Conservation (phyloP, 2,888 invertebrate genomes). For the Nomada ruficornis region DNA sequence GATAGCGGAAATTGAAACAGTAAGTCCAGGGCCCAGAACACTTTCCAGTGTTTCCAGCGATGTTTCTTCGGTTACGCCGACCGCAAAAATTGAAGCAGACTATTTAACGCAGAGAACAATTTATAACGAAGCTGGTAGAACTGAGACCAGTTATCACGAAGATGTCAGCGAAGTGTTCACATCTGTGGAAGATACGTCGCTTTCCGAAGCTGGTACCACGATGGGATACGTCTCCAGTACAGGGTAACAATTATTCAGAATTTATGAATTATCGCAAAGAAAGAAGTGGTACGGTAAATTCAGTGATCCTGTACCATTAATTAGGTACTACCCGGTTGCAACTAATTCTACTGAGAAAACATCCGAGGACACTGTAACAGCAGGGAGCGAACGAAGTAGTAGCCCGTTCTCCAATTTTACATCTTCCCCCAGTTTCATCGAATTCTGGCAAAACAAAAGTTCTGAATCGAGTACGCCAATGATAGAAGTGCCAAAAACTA, state of each 20-base stretch:
- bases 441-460: constrained; percentile 48
- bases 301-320: not conserved
- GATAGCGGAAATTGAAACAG: constrained; percentile 24
- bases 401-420: constrained; percentile 7
- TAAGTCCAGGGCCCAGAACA: constrained; percentile 35
- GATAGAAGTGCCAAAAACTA: constrained; percentile 39
- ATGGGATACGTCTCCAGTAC: constrained; percentile 32
- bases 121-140: constrained; percentile 23
- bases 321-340: constrained; percentile 26
- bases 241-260: constrained; percentile 40
- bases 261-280: not conserved
- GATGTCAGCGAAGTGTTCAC: too few species aligned
- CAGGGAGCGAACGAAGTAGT: constrained; percentile 3
- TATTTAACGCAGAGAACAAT: constrained; percentile 35
- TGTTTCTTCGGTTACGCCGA: constrained; percentile 1
- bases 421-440: constrained; percentile 35
- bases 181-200: constrained; percentile 12
- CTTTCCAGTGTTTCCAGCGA: constrained; percentile 33
- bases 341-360: constrained; percentile 16
- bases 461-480: constrained; percentile 38
- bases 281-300: not conserved
- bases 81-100: constrained; percentile 25
- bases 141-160: not conserved
- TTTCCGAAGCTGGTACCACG: constrained; percentile 20
- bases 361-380: constrained; percentile 7